phyloP scores from a whole-genome alignment of 1,140 invertebrate genomes.

The Ericerus pela region DNA sequence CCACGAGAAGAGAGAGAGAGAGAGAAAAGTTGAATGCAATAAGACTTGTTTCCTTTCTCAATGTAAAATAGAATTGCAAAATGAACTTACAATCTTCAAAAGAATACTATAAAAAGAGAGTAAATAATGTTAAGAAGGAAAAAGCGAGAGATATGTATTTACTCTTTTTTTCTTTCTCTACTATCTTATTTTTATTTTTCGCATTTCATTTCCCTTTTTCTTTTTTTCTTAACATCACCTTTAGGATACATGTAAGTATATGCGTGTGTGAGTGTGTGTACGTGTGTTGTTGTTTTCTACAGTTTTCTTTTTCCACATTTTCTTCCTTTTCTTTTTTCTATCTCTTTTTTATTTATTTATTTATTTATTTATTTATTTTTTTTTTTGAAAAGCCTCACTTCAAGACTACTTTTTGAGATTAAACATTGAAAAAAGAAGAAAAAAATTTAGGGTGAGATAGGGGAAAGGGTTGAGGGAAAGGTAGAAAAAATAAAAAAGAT shows the following conservation, averaged over 20 bases:
- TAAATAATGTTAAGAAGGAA: slow-evolving; percentile 15
- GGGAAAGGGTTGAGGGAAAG: slow-evolving; percentile 15
- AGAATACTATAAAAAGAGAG: slow-evolving; percentile 15
- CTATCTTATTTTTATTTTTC: background rate
- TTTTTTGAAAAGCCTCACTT: no score
- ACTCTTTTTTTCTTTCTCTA: background rate
- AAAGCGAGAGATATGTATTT: slow-evolving; percentile 12
- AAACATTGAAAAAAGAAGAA: background rate
- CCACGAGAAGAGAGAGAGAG: slow-evolving; percentile 1
- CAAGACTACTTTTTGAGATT: slow-evolving; percentile 1
- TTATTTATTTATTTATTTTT: no score
- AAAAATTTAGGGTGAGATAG: slow-evolving; percentile 12
- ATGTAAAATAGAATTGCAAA: slow-evolving; percentile 8
- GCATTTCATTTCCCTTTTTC: no score
- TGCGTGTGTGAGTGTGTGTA: no score
- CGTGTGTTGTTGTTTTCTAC: no score
- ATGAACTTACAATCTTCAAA: slow-evolving; percentile 14
- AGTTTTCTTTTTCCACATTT: background rate
- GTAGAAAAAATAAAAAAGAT: slow-evolving; percentile 16
- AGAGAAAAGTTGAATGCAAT: slow-evolving; percentile 11
- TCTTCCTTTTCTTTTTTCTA: background rate
- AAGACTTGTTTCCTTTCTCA: slow-evolving; percentile 14
- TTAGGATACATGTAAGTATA: no score
- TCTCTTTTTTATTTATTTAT: background rate
- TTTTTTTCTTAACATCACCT: no score